Base-by-base conservation (phyloP, 2,888 invertebrate genomes). In the Epinotia nisella region DNA sequence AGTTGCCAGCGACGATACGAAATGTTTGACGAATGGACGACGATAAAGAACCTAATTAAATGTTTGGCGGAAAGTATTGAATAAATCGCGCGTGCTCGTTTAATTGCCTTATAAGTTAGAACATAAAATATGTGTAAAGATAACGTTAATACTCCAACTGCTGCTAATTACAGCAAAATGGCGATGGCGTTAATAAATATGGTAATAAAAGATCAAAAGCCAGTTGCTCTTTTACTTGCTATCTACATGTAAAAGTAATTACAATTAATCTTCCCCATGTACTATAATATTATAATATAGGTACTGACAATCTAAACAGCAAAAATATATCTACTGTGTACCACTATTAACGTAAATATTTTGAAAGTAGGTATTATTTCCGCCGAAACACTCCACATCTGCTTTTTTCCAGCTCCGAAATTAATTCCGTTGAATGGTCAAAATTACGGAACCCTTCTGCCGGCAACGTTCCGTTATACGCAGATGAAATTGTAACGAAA, bases 401-500 rank as follows among this genome's bases (percentile, higher is more conserved):
- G 39, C 53, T 66, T 71, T 59, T 65, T 53, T 51, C n/a, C 13
- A n/a, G 24, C 19, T 19, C 41, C 55, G 55, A 71, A 71, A 45
- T 71, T 71, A 71, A 71, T 71, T 55, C 39, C n/a, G 45, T 21
- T 55, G 49, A 67, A 72, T 60, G 51, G 21, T 17, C 49, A 21
- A 49, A 67, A 61, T 72, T 56, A 71, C 45, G 49, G 72, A 72
- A 72, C 67, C 72, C 67, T 72, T 72, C 67, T 56, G 61, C 41
- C 55, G 58, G 58, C 39, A 71, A 55, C 66, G 49, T 56, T 62
- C 72, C 61, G 55, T 68, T 67, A 67, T 55, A 66, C 58, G 58
- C 71, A 72, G 67, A 67, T 67, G 67, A 72, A 72, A 72, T 72
- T 72, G 67, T 49, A 66, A 67, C 72, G 61, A 56, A 72, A 72